Conservation (phyloP, 2,888 invertebrate species). For the Drosophila suboccidentalis region DNA sequence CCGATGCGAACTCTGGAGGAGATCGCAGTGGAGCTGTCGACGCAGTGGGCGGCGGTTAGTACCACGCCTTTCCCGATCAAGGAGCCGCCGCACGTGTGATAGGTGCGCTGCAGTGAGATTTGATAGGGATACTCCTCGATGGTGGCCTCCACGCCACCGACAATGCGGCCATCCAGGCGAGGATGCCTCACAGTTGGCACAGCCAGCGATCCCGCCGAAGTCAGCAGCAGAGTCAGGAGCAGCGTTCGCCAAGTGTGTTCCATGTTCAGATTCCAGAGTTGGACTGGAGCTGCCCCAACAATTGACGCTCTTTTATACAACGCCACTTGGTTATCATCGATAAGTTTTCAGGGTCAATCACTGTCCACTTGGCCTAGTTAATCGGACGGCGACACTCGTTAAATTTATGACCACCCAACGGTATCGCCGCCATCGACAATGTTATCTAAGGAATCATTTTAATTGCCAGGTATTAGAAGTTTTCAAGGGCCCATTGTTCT, state of each 20-base stretch:
- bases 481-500: conserved; percentile 6
- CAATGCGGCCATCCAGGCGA: conserved; percentile 79
- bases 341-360: conserved; percentile 55
- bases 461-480: conserved; percentile 5
- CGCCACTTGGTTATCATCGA: conserved; percentile 33
- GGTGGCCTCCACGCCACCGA: conserved; percentile 84
- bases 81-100: conserved; percentile 86
- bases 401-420: conserved; percentile 54
- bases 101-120: conserved; percentile 83
- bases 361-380: conserved; percentile 73
- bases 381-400: conserved; percentile 44
- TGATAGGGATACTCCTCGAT: conserved; percentile 85
- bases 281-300: conserved; percentile 12
- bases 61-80: conserved; percentile 83
- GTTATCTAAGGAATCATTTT: conserved; percentile 49
- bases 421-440: conserved; percentile 25
- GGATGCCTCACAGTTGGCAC: conserved; percentile 19
- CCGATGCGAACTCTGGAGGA: conserved; percentile 83
- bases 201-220: conserved; percentile 10
- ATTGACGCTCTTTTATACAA: conserved; percentile 48
- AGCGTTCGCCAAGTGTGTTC: conserved; percentile 8
- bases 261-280: conserved; percentile 35
- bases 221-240: conserved; percentile 24
- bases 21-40: conserved; percentile 47
- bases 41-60: conserved; percentile 86